Conservation (phyloP, 2,797 vertebrate species). For the Fratercula arctica region DNA sequence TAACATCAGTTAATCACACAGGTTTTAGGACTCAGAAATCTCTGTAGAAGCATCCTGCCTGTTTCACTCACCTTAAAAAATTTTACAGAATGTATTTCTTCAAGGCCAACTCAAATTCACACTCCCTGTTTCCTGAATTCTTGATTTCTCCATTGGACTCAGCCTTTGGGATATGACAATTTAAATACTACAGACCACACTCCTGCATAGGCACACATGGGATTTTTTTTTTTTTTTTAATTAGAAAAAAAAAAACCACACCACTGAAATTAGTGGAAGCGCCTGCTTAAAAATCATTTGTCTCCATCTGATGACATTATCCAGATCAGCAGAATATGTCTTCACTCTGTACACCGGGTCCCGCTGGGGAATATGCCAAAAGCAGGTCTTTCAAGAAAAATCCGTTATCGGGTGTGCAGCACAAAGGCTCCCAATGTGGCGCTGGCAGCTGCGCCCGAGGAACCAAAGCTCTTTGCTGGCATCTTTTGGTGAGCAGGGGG, state of each 20-base stretch:
- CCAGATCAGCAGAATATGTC: slow-evolving; percentile 1
- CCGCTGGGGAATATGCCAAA: background rate
- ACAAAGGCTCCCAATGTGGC: rapidly evolving
- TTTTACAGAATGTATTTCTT: background rate
- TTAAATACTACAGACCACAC: slow-evolving; percentile 9
- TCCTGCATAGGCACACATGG: background rate
- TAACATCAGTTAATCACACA: background rate
- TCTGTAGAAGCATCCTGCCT: background rate
- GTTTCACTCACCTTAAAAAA: background rate
- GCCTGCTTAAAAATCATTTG: background rate
- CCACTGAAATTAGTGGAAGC: background rate
- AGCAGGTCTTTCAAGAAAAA: slow-evolving; percentile 3
- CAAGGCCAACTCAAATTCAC: background rate
- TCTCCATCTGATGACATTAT: background rate
- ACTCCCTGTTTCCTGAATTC: background rate
- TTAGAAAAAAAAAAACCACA: background rate
- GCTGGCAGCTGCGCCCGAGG: background rate
- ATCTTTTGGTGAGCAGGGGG: slow-evolving; percentile 55
- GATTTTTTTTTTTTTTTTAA: background rate
- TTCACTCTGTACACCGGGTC: background rate
- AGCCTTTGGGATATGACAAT: background rate
- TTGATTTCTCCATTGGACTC: background rate
- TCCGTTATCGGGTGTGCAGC: background rate
- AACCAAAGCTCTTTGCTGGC: slow-evolving; percentile 68
- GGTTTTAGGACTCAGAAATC: background rate